Evolutionary conservation across 2,113 vertebrate species (phyloP).

Genomic region (Notiomystis cincta): DNA sequence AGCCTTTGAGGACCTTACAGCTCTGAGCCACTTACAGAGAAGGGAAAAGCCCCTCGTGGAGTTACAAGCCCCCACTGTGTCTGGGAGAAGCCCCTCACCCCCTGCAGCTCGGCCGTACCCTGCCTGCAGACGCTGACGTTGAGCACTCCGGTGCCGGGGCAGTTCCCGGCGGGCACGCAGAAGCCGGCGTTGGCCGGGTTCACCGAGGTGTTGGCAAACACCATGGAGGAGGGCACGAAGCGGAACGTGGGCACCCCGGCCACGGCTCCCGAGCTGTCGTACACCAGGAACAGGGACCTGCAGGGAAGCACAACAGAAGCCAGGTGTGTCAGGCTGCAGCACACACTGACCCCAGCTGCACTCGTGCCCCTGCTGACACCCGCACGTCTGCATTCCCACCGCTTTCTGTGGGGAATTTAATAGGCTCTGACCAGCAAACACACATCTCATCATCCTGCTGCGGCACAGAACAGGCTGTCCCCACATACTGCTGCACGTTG

Average conservation of each 20-base stretch:
- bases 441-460: background rate
- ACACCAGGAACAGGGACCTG: constrained; percentile 86
- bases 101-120: constrained; percentile 59
- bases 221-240: constrained; percentile 80
- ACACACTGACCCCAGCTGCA: background rate
- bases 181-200: constrained; percentile 91
- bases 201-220: constrained; percentile 80
- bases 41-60: background rate
- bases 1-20: background rate
- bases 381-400: fast-evolving
- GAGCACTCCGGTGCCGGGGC: constrained; percentile 85
- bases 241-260: constrained; percentile 81
- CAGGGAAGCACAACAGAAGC: background rate
- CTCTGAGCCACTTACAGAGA: background rate
- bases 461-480: fast-evolving
- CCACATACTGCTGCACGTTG: fast-evolving
- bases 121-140: constrained; percentile 88
- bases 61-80: background rate
- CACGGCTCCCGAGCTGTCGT: constrained; percentile 78
- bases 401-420: background rate
- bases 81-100: fast-evolving
- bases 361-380: background rate
- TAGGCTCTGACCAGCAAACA: background rate
- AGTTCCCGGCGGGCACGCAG: constrained; percentile 86
- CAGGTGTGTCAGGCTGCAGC: background rate